Evolutionary conservation across 2,113 vertebrate genomes (phyloP).

Genomic region (Aegotheles bennettii): DNA sequence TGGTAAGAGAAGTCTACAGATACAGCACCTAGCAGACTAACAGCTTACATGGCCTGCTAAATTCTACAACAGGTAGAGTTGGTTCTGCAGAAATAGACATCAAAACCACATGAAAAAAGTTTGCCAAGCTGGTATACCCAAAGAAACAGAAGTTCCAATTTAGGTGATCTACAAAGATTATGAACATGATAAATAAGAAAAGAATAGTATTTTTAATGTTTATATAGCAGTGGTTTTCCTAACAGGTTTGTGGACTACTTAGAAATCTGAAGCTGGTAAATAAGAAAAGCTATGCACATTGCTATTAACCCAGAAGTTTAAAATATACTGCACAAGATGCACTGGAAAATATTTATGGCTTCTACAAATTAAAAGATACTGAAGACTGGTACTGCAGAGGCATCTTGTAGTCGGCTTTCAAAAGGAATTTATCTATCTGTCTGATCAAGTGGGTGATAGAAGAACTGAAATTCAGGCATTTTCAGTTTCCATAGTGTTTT

Average conservation of each 20-base stretch:
- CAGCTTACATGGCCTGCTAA: not conserved
- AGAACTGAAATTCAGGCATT: not conserved
- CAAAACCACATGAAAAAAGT: not conserved
- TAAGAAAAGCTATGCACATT: not conserved
- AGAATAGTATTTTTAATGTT: not conserved
- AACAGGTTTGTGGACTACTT: not conserved
- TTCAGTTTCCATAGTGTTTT: not conserved
- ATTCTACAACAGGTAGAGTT: not conserved
- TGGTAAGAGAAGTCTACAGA: not conserved
- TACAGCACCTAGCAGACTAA: not conserved
- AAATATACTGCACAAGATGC: not conserved
- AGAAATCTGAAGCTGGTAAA: not conserved
- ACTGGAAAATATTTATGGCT: not conserved
- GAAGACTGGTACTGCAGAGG: not conserved
- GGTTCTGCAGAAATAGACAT: not conserved
- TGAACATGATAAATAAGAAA: not conserved
- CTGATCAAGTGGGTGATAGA: not conserved
- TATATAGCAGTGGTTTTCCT: not conserved
- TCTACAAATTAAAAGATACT: not conserved
- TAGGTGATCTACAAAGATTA: not conserved
- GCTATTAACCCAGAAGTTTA: not conserved
- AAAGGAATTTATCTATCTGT: not conserved
- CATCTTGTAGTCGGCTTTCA: not conserved
- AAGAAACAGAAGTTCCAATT: not conserved
- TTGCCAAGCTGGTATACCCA: not conserved